Percentiles rank a stretch among this genome's conserved stretches.
These are phyloP conservation scores for Sylvia borin DNA, from an alignment of 2,797 vertebrate genomes.

Conservation along the genomic window DNA sequence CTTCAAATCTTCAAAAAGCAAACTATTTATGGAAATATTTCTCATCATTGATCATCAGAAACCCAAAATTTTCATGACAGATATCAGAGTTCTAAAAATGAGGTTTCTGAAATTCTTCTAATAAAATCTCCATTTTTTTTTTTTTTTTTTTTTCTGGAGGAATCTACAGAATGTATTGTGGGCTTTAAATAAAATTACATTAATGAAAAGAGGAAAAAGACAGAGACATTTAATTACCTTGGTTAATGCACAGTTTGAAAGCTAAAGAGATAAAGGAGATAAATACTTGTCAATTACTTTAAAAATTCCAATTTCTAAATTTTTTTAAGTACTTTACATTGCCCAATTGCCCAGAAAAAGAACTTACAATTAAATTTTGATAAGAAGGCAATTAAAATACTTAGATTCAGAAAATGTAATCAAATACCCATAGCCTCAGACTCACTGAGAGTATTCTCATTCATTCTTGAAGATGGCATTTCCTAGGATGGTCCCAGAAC, in stretches of 20 bases:
- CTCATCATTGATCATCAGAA: neutral
- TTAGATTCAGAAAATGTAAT: neutral
- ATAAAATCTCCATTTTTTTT: neutral
- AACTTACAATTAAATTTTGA: neutral
- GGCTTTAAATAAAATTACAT: neutral
- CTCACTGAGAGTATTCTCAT: neutral
- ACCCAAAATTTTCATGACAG: neutral
- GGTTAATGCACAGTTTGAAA: neutral
- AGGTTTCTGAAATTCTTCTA: neutral
- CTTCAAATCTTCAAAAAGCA: neutral
- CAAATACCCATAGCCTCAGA: neutral
- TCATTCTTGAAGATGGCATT: neutral
- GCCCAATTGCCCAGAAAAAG: neutral
- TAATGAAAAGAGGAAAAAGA: neutral
- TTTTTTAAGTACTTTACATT: neutral
- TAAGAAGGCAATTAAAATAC: neutral
- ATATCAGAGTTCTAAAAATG: neutral
- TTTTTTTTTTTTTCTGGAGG: neutral
- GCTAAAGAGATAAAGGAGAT: neutral
- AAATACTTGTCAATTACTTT: neutral
- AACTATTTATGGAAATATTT: neutral
- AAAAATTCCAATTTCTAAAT: neutral
- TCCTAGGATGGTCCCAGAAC: neutral
- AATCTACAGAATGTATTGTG: neutral
- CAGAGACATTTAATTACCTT: neutral